Evolutionary conservation across 2,888 invertebrate species (phyloP).

Genomic region (Drosophila borealis): DNA sequence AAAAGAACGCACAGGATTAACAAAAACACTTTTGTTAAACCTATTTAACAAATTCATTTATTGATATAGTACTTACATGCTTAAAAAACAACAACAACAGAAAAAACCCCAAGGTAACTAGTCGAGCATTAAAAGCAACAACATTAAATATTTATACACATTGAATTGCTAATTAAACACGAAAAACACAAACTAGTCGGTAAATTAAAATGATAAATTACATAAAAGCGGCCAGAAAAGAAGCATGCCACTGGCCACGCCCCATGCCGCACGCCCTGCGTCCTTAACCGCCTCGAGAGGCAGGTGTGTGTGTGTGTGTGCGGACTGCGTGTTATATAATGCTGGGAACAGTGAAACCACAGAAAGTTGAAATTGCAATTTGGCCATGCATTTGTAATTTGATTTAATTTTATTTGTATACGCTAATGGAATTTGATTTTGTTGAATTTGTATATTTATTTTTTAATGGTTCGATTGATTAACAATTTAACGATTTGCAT

Average conservation of each 20-base stretch:
- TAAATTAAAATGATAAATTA: conserved; percentile 70
- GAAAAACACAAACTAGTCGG: conserved; percentile 54
- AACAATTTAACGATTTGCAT: conserved; percentile 30
- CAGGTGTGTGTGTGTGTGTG: conserved; percentile 1
- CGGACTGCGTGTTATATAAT: neutral
- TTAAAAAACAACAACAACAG: neutral
- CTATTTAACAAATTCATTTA: conserved; percentile 33
- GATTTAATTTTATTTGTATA: conserved; percentile 52
- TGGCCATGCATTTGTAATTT: conserved; percentile 48
- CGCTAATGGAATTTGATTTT: conserved; percentile 52
- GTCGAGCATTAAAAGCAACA: conserved; percentile 27
- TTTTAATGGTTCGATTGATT: conserved; percentile 37
- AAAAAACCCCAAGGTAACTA: conserved; percentile 10
- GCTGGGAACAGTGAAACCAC: conserved; percentile 36
- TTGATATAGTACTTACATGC: conserved; percentile 26
- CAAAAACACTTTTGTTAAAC: conserved; percentile 31
- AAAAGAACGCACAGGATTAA: conserved; percentile 21
- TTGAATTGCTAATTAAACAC: conserved; percentile 67
- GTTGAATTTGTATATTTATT: conserved; percentile 31
- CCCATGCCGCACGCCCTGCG: neutral
- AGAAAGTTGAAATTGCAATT: conserved; percentile 49
- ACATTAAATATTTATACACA: conserved; percentile 51
- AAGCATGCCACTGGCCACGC: conserved; percentile 9
- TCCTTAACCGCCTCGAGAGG: conserved; percentile 8
- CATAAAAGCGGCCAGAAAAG: conserved; percentile 36